Conservation (phyloP, 2,888 invertebrate species). For the Eristalis intricaria region DNA sequence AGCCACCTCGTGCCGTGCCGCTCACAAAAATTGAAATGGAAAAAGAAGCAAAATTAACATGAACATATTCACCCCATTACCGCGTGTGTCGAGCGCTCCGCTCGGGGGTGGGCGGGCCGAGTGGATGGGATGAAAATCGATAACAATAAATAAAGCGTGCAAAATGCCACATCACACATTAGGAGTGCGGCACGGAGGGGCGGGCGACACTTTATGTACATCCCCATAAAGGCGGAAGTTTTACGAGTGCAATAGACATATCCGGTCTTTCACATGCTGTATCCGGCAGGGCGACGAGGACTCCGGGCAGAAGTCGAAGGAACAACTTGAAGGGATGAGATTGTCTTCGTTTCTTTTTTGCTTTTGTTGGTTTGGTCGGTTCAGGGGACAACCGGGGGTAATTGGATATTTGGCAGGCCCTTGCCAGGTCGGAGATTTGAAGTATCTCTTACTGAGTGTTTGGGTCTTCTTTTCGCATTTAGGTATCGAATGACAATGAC, state of each 20-base stretch:
- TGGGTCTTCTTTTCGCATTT: not conserved
- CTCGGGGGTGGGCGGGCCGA: not conserved
- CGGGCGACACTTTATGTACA: slow-evolving; percentile 61
- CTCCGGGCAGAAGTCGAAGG: not conserved
- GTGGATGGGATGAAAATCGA: slow-evolving; percentile 48
- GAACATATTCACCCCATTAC: slow-evolving; percentile 72
- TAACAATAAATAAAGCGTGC: slow-evolving; percentile 70
- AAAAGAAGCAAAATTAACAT: slow-evolving; percentile 51
- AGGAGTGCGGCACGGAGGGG: slow-evolving; percentile 9
- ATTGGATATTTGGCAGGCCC: slow-evolving; percentile 57
- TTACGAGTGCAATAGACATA: slow-evolving; percentile 70
- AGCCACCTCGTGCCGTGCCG: slow-evolving; percentile 11
- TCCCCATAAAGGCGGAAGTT: slow-evolving; percentile 67
- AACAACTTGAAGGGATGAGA: not conserved
- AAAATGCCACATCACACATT: slow-evolving; percentile 69
- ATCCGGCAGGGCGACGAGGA: slow-evolving; percentile 60
- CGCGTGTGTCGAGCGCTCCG: slow-evolving; percentile 27
- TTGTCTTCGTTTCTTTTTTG: not conserved
- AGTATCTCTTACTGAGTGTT: slow-evolving; percentile 40
- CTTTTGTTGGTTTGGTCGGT: not conserved
- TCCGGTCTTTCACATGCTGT: slow-evolving; percentile 62
- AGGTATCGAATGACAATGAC: slow-evolving; percentile 38
- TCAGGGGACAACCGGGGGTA: slow-evolving; percentile 31
- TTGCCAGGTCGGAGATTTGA: slow-evolving; percentile 41
- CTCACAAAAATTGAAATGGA: not conserved